Percentiles rank a stretch among this genome's conserved stretches.
Evolutionary conservation across 2,888 invertebrate species (phyloP).

Genomic region (Luperina nickerlii): DNA sequence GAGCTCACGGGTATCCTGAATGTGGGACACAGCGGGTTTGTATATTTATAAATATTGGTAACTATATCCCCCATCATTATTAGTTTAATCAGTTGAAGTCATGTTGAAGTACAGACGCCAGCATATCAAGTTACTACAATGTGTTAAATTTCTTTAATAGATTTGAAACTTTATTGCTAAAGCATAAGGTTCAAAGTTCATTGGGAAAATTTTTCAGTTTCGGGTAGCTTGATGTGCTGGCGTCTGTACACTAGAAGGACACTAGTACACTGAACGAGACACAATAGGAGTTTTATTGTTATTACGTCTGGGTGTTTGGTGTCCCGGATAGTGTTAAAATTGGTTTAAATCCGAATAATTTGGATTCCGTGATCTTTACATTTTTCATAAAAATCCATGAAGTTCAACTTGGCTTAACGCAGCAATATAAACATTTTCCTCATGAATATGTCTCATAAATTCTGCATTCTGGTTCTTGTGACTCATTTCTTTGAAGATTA

Average conservation of each 20-base stretch:
- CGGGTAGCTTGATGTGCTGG: no score
- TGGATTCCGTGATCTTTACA: neutral
- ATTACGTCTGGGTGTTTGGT: neutral
- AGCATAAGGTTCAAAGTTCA: no score
- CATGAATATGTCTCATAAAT: neutral
- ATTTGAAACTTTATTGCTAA: no score
- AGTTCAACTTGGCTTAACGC: neutral
- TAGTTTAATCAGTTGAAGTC: neutral
- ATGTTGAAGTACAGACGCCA: no score
- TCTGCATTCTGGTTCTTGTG: neutral
- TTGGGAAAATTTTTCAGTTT: no score
- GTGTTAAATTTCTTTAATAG: no score
- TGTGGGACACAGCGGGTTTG: conserved; percentile 96
- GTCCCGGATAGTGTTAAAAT: neutral
- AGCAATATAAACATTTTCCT: neutral
- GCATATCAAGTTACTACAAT: no score
- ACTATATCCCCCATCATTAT: no score
- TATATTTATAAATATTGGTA: conserved; percentile 11
- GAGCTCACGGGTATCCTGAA: conserved; percentile 97
- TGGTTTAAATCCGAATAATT: neutral
- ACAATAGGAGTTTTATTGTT: neutral
- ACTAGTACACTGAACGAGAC: neutral
- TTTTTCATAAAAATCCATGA: neutral
- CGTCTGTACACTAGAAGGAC: no score
- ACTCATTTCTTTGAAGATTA: neutral